These are phyloP conservation scores for Parnassius glacialis DNA, from an alignment of 2,888 invertebrate species.

Conservation along the genomic window DNA sequence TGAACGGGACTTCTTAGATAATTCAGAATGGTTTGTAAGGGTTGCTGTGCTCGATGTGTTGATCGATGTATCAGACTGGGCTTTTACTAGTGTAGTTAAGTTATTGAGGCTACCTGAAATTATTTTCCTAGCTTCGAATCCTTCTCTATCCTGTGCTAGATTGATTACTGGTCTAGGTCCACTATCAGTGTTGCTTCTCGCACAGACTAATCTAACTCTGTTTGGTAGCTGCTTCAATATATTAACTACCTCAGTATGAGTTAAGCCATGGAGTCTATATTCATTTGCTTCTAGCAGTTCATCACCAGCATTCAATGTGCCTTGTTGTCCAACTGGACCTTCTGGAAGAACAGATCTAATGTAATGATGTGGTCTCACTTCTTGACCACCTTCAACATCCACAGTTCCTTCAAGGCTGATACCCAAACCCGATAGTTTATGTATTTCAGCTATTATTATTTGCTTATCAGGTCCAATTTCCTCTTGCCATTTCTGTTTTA, in stretches of 20 bases:
- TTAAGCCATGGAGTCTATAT: constrained; percentile 92
- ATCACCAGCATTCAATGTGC: constrained; percentile 95
- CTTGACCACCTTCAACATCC: constrained; percentile 97
- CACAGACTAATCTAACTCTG: constrained; percentile 95
- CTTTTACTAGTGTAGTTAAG: constrained; percentile 91
- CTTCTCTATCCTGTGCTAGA: constrained; percentile 88
- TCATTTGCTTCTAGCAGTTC: constrained; percentile 98
- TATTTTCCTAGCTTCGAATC: constrained; percentile 90
- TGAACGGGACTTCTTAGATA: constrained; percentile 91
- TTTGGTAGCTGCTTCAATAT: constrained; percentile 96
- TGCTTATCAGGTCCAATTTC: constrained; percentile 91
- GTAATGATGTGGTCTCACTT: constrained; percentile 99
- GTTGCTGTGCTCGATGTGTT: constrained; percentile 93
- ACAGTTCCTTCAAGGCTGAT: constrained; percentile 99
- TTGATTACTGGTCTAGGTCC: constrained; percentile 87
- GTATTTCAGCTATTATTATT: constrained; percentile 95
- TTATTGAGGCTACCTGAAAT: constrained; percentile 93
- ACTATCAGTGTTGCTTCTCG: constrained; percentile 85
- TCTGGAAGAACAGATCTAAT: constrained; percentile 97
- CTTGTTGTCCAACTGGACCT: constrained; percentile 97
- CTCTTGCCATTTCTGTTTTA: constrained; percentile 89
- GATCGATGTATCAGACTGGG: constrained; percentile 96
- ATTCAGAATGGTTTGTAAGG: constrained; percentile 84
- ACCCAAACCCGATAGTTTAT: constrained; percentile 95
- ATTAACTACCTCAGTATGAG: constrained; percentile 97